Percentiles rank a stretch among this genome's conserved stretches.
Conservation (phyloP, 2,888 invertebrate genomes). For the Athalia circularis region DNA sequence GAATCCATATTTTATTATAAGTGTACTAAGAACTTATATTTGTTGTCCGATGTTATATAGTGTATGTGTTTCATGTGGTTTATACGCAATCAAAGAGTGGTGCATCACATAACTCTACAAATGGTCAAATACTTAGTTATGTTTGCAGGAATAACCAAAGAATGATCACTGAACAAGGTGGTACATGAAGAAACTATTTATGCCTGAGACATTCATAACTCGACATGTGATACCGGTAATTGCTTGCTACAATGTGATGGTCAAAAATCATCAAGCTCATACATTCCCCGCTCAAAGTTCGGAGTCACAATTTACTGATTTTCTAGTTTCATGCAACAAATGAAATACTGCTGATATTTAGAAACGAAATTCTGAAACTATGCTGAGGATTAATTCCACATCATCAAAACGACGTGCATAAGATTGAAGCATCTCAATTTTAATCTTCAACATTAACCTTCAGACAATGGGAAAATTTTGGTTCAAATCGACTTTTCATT, state of each 20-base stretch:
- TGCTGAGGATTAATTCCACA: too few species aligned
- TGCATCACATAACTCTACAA: constrained; percentile 48
- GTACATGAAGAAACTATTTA: constrained; percentile 9
- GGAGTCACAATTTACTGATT: too few species aligned
- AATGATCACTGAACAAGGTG: constrained; percentile 50
- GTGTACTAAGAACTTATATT: constrained; percentile 39
- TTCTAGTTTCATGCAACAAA: too few species aligned
- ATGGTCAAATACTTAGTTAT: constrained; percentile 53
- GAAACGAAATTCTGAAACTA: too few species aligned
- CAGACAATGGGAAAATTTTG: too few species aligned
- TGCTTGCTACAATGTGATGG: not conserved
- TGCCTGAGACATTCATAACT: not conserved
- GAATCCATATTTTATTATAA: constrained; percentile 45
- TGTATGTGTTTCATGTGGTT: constrained; percentile 16
- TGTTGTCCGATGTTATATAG: constrained; percentile 33
- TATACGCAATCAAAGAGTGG: constrained; percentile 46
- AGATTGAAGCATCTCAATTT: too few species aligned
- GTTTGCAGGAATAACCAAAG: constrained; percentile 58
- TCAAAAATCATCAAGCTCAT: not conserved
- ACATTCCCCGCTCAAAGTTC: too few species aligned
- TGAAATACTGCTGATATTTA: too few species aligned
- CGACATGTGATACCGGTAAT: not conserved
- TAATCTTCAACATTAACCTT: too few species aligned
- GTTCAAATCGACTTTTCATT: too few species aligned
- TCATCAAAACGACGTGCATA: too few species aligned